phyloP scores from a whole-genome alignment of 2,888 invertebrate species.

The Hirtodrosophila alboralis region DNA sequence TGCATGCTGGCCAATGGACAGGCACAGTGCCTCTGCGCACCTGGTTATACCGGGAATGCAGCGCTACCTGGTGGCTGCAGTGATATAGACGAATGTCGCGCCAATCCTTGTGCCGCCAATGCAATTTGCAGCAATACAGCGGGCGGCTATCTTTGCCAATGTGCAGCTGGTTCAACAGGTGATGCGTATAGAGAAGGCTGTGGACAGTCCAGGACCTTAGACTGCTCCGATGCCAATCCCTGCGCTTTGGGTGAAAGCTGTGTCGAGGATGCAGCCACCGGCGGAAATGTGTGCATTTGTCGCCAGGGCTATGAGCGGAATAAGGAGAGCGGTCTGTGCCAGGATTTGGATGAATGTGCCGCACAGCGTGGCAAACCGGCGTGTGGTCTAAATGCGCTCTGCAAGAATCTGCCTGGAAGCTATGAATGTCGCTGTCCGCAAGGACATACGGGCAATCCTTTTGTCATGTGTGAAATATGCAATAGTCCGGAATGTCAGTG shows the following conservation, averaged over 20 bases:
- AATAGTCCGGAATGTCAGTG: slow-evolving; percentile 93
- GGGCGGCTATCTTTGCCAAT: slow-evolving; percentile 94
- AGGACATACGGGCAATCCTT: slow-evolving; percentile 95
- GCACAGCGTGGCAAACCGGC: slow-evolving; percentile 90
- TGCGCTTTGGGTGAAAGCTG: slow-evolving; percentile 95
- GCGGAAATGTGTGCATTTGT: slow-evolving; percentile 94
- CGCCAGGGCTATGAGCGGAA: slow-evolving; percentile 94
- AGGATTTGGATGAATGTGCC: slow-evolving; percentile 94
- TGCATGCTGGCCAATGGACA: slow-evolving; percentile 93
- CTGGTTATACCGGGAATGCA: slow-evolving; percentile 90
- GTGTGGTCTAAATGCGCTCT: slow-evolving; percentile 94
- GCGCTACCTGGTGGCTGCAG: slow-evolving; percentile 89
- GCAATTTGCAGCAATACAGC: slow-evolving; percentile 95
- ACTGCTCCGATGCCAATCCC: slow-evolving; percentile 90
- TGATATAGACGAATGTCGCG: slow-evolving; percentile 94
- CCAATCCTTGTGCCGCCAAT: slow-evolving; percentile 91
- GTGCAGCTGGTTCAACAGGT: slow-evolving; percentile 92
- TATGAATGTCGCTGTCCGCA: slow-evolving; percentile 96
- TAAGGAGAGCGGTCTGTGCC: slow-evolving; percentile 89
- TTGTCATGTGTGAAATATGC: slow-evolving; percentile 93
- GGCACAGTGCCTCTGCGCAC: slow-evolving; percentile 93
- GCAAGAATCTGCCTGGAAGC: slow-evolving; percentile 96
- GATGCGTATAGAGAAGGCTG: slow-evolving; percentile 93
- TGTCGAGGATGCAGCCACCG: slow-evolving; percentile 89
- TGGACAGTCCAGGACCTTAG: slow-evolving; percentile 87